Evolutionary conservation across 1,140 invertebrate species (phyloP), one percentile per base, ranked within the genome.

Genomic region (Euwallacea similis): DNA sequence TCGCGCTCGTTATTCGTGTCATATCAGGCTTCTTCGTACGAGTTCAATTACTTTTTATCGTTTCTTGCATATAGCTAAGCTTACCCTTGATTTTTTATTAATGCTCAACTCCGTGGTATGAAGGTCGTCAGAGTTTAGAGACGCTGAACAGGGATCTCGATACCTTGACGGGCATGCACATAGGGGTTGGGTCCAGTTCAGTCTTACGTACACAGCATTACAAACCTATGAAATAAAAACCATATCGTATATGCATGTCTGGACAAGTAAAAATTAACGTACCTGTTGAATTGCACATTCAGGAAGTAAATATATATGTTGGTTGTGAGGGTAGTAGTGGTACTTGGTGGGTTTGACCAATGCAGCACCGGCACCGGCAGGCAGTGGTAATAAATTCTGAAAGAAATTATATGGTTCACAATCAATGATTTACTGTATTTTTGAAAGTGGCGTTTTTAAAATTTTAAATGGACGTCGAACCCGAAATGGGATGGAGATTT

Each of bases 221-320:
- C 94, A 96, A 66, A 95, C 93, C 88, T 95, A 85, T 16, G 79
- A 79, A 56, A 42, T 60, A 66, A n/a, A 33, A 15, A 42, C 42
- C 9, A 42, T 41, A 6, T 13, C 54, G 9, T 13, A 16, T 15
- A 41, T 41, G 59, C 9, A 11, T 42, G 2, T 42, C 9, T 11
- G 16, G 16, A 13, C 2, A 61, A 42, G 2, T 33, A 42, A 61
- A n/a, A 1, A 16, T 41, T 44, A 10, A 11, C 42, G 82, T 84
- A 93, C 91, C 86, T 93, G 91, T 85, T 97, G 94, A 75, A 95
- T 93, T 63, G 94, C 94, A 82, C 94, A 96, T 84, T 96, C 94
- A 64, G 94, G 94, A 66, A 96, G 85, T 75, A 94, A 83, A 85
- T 94, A 94, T 76, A 95, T 91, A 82, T 95, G 93, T 82, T 95